Evolutionary conservation across 2,113 vertebrate species (phyloP), one percentile per base, ranked within the genome.

Genomic region (Triplophysa tibetana): DNA sequence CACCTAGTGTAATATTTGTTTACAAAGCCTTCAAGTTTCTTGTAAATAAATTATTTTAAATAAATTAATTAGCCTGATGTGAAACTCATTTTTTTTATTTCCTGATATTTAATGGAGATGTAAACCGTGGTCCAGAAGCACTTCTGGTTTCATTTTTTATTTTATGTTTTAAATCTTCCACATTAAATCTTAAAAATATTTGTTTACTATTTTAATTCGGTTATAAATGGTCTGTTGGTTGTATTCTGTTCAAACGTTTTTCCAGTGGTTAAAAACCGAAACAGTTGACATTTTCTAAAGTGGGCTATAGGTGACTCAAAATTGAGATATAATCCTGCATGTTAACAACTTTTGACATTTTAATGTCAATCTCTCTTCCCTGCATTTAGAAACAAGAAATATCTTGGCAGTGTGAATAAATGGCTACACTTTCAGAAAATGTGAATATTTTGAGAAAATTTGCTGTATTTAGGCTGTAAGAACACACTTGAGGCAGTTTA

Each of bases 371-470:
- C 69, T 1, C 3, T 33, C 11, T 41, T 33, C 21, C 41, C 50
- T 56, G 5, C 33, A 11, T 38, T 56, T 12, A 23, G 9, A 70
- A 70, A 70, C 23, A 11, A 52, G 8, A 72, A 72, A 56, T 56
- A 56, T 72, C 50, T 56, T 19, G 17, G 68, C 24, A 12, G 24
- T 29, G 68, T 24, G 26, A 17, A 72, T 21, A 60, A 60, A 73
- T 2, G 12, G 12, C 33, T 52, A 41, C 54, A 60, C 70, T 41
- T 60, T 60, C 29, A 16, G n/a, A 73, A 50, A 54, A 58, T 72
- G 52, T 60, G 26, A 17, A 58, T 52, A 58, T 60, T 60, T 73
- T 17, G 29, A 73, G 33, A 62, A 63, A 75, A 74, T 74, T 41
- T 8, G 23, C 38, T 62, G 41, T 48, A 48, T 62, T 62, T 75